Evolutionary conservation across 1,140 invertebrate species (phyloP).

Genomic region (Matsumurasca onukii): DNA sequence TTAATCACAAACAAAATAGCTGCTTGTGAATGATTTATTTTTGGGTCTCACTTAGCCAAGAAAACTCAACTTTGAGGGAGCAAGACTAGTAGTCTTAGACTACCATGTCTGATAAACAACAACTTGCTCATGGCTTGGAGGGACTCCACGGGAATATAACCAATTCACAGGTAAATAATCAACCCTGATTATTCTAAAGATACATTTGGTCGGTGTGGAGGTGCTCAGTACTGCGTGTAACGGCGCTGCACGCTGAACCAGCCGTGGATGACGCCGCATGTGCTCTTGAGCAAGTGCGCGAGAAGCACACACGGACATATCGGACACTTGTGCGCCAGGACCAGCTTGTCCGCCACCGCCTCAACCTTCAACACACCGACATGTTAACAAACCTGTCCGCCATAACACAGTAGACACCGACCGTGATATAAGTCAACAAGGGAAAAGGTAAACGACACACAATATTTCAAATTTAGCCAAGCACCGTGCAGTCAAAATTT

Average conservation of each 20-base stretch:
- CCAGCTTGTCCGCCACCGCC: background rate
- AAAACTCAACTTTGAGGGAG: background rate
- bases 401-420: too few relatives aligned
- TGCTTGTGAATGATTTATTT: too few relatives aligned
- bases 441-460: too few relatives aligned
- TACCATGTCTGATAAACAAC: background rate
- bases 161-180: background rate
- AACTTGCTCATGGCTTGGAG: background rate
- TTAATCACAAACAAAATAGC: too few relatives aligned
- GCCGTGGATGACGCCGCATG: background rate
- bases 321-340: constrained; percentile 1
- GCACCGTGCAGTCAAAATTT: too few relatives aligned
- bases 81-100: background rate
- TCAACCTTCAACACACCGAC: too few relatives aligned
- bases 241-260: constrained; percentile 20
- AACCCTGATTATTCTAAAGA: background rate
- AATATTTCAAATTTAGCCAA: too few relatives aligned
- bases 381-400: too few relatives aligned
- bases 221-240: background rate
- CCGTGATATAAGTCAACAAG: too few relatives aligned
- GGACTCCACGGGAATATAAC: background rate
- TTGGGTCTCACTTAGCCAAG: background rate
- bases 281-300: background rate
- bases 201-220: too few relatives aligned
- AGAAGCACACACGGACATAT: background rate